phyloP scores from a whole-genome alignment of 2,888 invertebrate species.

The Caenorhabditis sp. region DNA sequence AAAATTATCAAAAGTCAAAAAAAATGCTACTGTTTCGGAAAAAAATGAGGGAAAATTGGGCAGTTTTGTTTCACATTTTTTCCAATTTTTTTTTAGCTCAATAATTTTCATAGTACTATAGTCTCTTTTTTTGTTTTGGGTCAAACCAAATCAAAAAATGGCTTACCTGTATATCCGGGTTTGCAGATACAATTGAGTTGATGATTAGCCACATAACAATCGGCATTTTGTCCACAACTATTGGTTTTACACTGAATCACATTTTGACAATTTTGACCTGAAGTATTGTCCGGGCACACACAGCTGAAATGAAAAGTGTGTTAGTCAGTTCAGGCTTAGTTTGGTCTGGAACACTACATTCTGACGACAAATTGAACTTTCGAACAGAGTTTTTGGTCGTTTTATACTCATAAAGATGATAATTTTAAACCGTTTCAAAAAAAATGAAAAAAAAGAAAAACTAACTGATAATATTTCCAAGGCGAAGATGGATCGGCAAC shows the following conservation, averaged over 20 bases:
- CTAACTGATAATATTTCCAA: slow-evolving; percentile 46
- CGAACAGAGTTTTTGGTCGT: no score
- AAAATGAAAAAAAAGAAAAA: slow-evolving; percentile 1
- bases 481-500: slow-evolving; percentile 34
- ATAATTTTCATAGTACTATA: no score
- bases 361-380: not conserved
- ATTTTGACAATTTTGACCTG: slow-evolving; percentile 80
- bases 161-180: slow-evolving; percentile 48
- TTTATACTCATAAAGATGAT: no score
- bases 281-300: slow-evolving; percentile 75
- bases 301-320: slow-evolving; percentile 42
- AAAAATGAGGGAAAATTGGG: no score
- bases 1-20: no score
- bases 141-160: not conserved
- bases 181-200: slow-evolving; percentile 59
- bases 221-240: slow-evolving; percentile 56
- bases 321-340: no score
- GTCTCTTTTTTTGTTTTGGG: no score
- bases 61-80: no score
- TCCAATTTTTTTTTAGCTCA: not conserved
- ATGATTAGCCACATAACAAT: slow-evolving; percentile 56
- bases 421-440: not conserved
- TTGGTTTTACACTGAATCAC: slow-evolving; percentile 40
- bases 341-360: no score
- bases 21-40: no score